Conservation (phyloP, 1,140 invertebrate genomes). For the Lepidostoma basale region DNA sequence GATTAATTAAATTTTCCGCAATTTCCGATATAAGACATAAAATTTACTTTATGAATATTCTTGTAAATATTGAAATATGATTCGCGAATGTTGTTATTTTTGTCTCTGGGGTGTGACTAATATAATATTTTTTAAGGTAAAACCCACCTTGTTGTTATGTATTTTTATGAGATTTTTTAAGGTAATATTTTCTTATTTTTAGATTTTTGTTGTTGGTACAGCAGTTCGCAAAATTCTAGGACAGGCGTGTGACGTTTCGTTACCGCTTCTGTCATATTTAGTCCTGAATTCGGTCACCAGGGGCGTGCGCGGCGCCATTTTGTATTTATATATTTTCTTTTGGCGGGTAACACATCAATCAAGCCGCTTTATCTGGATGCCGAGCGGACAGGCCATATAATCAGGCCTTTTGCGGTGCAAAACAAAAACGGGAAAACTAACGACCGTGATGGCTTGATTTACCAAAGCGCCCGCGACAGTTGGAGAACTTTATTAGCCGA, state of each 20-base stretch:
- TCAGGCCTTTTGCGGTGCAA: constrained; percentile 10
- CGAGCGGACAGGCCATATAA: constrained; percentile 28
- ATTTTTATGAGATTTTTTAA: too few species aligned
- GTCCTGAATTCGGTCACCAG: constrained; percentile 13
- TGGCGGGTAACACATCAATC: constrained; percentile 43
- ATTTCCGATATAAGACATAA: too few species aligned
- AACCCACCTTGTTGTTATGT: too few species aligned
- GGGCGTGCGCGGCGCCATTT: constrained; percentile 4
- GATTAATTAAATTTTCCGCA: too few species aligned
- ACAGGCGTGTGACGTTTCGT: background rate
- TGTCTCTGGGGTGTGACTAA: too few species aligned
- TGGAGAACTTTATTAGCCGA: too few species aligned
- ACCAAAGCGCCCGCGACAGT: background rate
- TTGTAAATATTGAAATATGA: too few species aligned
- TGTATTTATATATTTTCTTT: constrained; percentile 35
- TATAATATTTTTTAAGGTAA: too few species aligned
- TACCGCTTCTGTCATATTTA: constrained; percentile 35
- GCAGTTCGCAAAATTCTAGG: background rate
- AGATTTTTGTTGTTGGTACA: too few species aligned
- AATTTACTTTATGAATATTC: too few species aligned
- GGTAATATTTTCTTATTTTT: too few species aligned
- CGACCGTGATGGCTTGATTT: constrained; percentile 22
- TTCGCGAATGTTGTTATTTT: too few species aligned
- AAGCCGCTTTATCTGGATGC: constrained; percentile 37
- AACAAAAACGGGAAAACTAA: constrained; percentile 11